phyloP scores from a whole-genome alignment of 2,888 invertebrate species.

The Perdita meconis region DNA sequence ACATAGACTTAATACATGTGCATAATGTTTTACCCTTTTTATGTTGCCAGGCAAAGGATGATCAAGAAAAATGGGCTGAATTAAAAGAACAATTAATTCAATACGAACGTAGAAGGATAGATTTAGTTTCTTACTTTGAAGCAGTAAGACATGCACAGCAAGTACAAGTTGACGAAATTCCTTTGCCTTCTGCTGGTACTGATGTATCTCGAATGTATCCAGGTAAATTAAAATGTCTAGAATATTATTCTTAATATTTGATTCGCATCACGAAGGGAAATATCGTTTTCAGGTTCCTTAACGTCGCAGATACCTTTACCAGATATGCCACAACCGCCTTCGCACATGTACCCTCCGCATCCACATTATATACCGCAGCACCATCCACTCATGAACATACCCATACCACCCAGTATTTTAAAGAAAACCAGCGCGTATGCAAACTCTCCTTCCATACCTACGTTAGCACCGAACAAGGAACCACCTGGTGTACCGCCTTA shows the following conservation, averaged over 20 bases:
- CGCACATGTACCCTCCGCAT: conserved; percentile 80
- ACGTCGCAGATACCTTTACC: conserved; percentile 87
- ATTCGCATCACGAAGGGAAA: conserved; percentile 5
- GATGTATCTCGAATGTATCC: conserved; percentile 79
- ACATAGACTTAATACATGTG: background rate
- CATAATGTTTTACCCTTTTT: conserved; percentile 25
- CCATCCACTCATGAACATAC: conserved; percentile 85
- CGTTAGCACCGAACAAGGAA: conserved; percentile 85
- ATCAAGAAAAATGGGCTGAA: conserved; percentile 96
- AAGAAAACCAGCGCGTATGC: conserved; percentile 89
- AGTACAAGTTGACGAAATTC: conserved; percentile 98
- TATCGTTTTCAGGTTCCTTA: conserved; percentile 81
- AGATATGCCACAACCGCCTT: conserved; percentile 81
- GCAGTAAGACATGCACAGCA: conserved; percentile 98
- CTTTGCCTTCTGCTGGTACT: conserved; percentile 88
- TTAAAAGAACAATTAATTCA: conserved; percentile 95
- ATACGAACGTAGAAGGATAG: conserved; percentile 94
- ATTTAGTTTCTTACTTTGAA: conserved; percentile 96
- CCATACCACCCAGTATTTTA: conserved; percentile 88
- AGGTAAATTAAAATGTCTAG: conserved; percentile 60
- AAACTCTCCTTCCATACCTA: conserved; percentile 77
- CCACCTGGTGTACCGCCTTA: conserved; percentile 95
- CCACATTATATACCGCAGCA: conserved; percentile 82
- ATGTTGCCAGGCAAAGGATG: conserved; percentile 93
- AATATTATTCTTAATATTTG: conserved; percentile 1